A percentile compares a stretch with the other conserved stretches of the same genome.
Conservation (phyloP, 2,888 invertebrate species). For the Scaptodrosophila latifasciaeformis region DNA sequence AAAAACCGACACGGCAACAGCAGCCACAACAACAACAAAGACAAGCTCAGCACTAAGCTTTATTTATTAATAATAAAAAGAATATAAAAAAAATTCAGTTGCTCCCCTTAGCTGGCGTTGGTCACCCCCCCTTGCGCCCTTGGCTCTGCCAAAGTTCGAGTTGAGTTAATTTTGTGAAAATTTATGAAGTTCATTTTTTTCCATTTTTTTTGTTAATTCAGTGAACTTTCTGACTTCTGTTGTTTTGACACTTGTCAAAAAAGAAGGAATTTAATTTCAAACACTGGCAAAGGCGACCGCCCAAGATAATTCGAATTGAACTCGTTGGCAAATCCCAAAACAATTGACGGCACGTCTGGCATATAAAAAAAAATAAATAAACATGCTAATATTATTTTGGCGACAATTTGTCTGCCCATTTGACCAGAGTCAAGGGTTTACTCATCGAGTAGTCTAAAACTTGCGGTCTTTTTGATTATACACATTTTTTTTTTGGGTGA, state of each 20-base stretch:
- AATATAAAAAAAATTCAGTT: slow-evolving; percentile 46
- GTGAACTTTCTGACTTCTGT: background rate
- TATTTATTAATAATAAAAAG: slow-evolving; percentile 64
- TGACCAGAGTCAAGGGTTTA: background rate
- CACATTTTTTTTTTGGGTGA: no score
- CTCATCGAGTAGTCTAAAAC: background rate
- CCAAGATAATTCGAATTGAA: slow-evolving; percentile 53
- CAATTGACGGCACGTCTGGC: no score
- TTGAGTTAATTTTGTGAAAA: background rate
- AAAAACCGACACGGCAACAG: slow-evolving; percentile 28
- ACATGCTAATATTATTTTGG: slow-evolving; percentile 25
- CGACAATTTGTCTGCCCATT: slow-evolving; percentile 55
- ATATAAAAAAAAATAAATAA: no score
- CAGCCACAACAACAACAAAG: slow-evolving; percentile 24
- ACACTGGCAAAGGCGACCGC: no score
- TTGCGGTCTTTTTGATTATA: no score
- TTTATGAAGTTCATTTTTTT: background rate
- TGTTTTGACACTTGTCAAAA: background rate
- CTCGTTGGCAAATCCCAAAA: slow-evolving; percentile 20
- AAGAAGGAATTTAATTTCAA: background rate
- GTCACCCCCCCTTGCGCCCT: slow-evolving; percentile 5
- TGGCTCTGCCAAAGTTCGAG: no score
- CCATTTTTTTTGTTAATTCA: background rate
- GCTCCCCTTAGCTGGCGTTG: background rate
- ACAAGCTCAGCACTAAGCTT: slow-evolving; percentile 35